phyloP scores from a whole-genome alignment of 2,113 vertebrate genomes.

The Triplophysa dalaica region DNA sequence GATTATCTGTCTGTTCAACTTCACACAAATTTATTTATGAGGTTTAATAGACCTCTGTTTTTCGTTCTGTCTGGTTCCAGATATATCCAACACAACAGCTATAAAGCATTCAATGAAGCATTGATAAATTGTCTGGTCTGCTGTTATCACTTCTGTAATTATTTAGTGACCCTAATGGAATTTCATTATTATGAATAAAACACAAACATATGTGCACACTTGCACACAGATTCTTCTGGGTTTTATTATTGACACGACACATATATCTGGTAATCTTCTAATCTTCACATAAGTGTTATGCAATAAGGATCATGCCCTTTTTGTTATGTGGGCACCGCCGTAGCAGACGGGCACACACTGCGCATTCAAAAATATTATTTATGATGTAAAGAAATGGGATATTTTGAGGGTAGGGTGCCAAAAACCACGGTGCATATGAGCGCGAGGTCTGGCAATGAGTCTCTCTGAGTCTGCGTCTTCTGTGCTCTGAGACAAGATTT shows the following conservation, averaged over 20 bases:
- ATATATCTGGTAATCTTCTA: neutral
- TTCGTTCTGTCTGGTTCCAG: neutral
- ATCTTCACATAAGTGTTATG: too few relatives aligned
- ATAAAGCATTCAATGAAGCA: neutral
- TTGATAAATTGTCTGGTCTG: neutral
- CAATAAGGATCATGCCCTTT: too few relatives aligned
- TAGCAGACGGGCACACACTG: too few relatives aligned
- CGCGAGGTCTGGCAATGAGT: too few relatives aligned
- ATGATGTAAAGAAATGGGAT: too few relatives aligned
- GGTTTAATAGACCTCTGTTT: neutral
- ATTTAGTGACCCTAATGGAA: neutral
- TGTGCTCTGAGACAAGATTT: too few relatives aligned
- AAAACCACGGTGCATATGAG: too few relatives aligned
- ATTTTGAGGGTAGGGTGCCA: too few relatives aligned
- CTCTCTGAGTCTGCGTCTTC: too few relatives aligned
- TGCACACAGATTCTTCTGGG: neutral
- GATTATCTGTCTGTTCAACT: neutral
- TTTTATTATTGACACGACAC: conserved; percentile 16
- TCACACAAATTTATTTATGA: neutral
- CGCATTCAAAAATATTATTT: too few relatives aligned
- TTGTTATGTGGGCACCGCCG: too few relatives aligned
- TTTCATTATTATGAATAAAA: conserved; percentile 19
- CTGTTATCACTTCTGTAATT: conserved; percentile 12
- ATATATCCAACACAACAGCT: neutral
- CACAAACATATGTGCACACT: neutral